Evolutionary conservation across 1,140 invertebrate genomes (phyloP).

Genomic region (Pararge aegeria): DNA sequence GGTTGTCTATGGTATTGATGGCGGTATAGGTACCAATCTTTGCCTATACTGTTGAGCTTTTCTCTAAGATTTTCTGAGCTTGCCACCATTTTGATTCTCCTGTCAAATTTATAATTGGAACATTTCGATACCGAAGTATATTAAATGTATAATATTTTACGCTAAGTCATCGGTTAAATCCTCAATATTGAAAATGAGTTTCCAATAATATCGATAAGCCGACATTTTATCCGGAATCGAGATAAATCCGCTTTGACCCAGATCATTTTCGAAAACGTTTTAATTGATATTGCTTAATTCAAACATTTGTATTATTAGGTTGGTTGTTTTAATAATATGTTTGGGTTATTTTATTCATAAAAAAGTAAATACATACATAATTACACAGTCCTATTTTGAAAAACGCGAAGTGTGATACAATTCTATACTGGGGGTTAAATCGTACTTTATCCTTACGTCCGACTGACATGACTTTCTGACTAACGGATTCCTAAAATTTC

Average conservation of each 20-base stretch:
- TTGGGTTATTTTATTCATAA: neutral
- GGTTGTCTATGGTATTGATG: too few relatives aligned
- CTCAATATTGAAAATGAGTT: conserved; percentile 1
- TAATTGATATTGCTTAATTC: conserved; percentile 3
- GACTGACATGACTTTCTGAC: too few relatives aligned
- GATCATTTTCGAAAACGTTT: neutral
- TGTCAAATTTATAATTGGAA: too few relatives aligned
- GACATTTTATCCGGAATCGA: neutral
- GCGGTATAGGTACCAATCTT: too few relatives aligned
- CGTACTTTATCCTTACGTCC: too few relatives aligned
- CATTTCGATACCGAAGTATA: too few relatives aligned
- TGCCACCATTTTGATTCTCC: too few relatives aligned
- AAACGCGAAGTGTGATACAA: too few relatives aligned
- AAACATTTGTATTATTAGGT: neutral
- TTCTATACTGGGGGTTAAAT: too few relatives aligned
- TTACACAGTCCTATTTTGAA: neutral
- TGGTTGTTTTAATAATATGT: neutral
- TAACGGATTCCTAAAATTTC: too few relatives aligned
- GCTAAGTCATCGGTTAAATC: neutral
- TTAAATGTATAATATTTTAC: neutral
- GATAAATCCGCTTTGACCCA: neutral
- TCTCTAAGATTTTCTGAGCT: too few relatives aligned
- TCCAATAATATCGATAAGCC: conserved; percentile 6
- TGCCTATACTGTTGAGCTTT: too few relatives aligned
- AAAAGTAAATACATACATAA: neutral